Evolutionary conservation across 2,797 vertebrate genomes (phyloP), one percentile per base, ranked within the genome.

Genomic region (Thaleichthys pacificus): DNA sequence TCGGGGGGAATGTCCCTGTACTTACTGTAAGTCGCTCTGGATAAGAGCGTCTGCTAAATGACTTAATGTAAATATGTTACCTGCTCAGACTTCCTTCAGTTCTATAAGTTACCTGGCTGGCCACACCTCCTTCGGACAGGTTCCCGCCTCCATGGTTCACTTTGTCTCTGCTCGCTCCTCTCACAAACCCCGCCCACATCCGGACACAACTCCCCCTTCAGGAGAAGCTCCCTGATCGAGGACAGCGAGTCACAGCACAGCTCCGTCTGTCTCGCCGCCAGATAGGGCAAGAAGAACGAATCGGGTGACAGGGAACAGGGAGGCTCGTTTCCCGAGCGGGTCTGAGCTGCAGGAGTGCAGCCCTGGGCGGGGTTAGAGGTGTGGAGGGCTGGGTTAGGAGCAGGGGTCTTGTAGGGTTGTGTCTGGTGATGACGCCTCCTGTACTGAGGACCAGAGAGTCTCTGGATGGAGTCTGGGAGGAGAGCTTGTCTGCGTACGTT

Each of bases 211-310:
- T 56, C 28, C 21, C 49, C 68, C 61, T 24, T 30, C 22, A 65
- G 32, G 22, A 70, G 21, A 17, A 58, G 32, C 17, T 65, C 51
- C 49, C 61, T 42, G 21, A 75, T 7, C 0, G 56, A 30, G 2
- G 54, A 66, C 9, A 61, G 56, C 11, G 57, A 51, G n/a, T 68
- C 65, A 24, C 32, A 61, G 56, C 19, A 0, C 19, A 9, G 65
- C 17, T n/a, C 17, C 14, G 7, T 21, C 17, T n/a, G 35, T 19
- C 57, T 14, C 32, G n/a, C 56, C 14, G 12, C 58, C 38, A 67
- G 22, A 32, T 67, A 70, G 42, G 74, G 63, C 38, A 60, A 24
- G 54, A 71, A 71, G 56, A 61, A 62, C 4, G 7, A 32, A 28
- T 76, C 19, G 19, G 54, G 14, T 11, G 42, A 35, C 21, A 54